These are phyloP conservation scores for Heliconius himera DNA, from an alignment of 1,140 invertebrate genomes.

Conservation along the genomic window DNA sequence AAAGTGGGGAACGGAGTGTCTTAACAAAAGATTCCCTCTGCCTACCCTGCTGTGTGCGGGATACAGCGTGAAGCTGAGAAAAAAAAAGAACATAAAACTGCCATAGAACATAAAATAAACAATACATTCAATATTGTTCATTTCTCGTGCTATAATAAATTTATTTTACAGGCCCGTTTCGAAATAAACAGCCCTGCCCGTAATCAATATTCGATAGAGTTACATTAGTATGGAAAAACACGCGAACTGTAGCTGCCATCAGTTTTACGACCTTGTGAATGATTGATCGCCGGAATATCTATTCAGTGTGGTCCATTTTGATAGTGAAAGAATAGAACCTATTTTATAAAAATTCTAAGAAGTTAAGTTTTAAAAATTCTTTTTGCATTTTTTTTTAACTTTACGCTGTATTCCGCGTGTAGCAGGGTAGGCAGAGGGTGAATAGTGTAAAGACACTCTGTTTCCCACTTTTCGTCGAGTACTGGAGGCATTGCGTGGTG, in stretches of 20 bases:
- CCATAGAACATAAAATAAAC: not conserved
- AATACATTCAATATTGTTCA: not conserved
- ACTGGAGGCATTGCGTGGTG: no score
- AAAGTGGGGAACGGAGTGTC: no score
- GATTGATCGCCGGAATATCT: slow-evolving; percentile 35
- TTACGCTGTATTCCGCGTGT: no score
- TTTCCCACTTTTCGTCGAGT: no score
- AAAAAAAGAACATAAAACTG: no score
- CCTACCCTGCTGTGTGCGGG: no score
- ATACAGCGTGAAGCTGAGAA: no score
- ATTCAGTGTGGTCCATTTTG: slow-evolving; percentile 16
- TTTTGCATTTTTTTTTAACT: no score
- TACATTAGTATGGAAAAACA: slow-evolving; percentile 37
- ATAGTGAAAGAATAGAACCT: slow-evolving; percentile 27
- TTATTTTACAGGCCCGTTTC: not conserved
- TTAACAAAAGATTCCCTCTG: no score
- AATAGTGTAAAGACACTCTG: no score
- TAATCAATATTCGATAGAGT: slow-evolving; percentile 35
- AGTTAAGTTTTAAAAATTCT: no score
- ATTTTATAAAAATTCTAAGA: not conserved
- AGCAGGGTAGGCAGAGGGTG: no score
- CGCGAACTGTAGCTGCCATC: slow-evolving; percentile 33
- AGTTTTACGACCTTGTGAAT: slow-evolving; percentile 29
- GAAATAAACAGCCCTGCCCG: slow-evolving; percentile 26
- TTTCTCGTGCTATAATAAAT: not conserved